phyloP scores from a whole-genome alignment of 2,888 invertebrate species.

The Drosophila neoperkinsi region DNA sequence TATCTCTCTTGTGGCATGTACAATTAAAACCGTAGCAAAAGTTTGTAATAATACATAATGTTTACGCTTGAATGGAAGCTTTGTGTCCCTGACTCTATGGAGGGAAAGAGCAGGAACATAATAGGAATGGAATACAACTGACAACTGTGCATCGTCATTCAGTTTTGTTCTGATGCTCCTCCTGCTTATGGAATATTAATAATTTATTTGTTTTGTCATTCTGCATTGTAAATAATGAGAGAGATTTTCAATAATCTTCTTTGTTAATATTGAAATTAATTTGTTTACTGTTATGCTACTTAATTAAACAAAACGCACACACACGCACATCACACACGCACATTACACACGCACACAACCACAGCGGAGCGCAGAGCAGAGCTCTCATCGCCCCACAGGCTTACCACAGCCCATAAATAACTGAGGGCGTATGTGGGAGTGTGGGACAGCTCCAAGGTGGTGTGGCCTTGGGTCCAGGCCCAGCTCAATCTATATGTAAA shows the following conservation, averaged over 20 bases:
- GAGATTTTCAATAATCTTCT: slow-evolving; percentile 82
- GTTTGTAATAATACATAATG: slow-evolving; percentile 78
- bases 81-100: slow-evolving; percentile 51
- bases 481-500: slow-evolving; percentile 63
- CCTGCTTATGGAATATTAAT: slow-evolving; percentile 67
- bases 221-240: slow-evolving; percentile 78
- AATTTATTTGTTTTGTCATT: slow-evolving; percentile 82
- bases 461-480: slow-evolving; percentile 7
- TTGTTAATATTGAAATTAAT: slow-evolving; percentile 82
- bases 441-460: slow-evolving; percentile 19
- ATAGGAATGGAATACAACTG: slow-evolving; percentile 1
- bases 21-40: slow-evolving; percentile 77
- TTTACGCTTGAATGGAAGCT: slow-evolving; percentile 78
- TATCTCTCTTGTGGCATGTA: slow-evolving; percentile 62
- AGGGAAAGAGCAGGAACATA: neutral
- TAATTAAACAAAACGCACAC: slow-evolving; percentile 75
- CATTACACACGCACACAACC: slow-evolving; percentile 1
- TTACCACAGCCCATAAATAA: slow-evolving; percentile 75
- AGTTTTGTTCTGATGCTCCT: slow-evolving; percentile 30
- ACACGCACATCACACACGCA: slow-evolving; percentile 12
- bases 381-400: slow-evolving; percentile 44
- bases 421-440: slow-evolving; percentile 46
- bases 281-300: slow-evolving; percentile 81
- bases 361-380: slow-evolving; percentile 1
- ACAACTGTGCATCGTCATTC: slow-evolving; percentile 63